Evolutionary conservation across 2,797 vertebrate species (phyloP).

Genomic region (Agapornis canus): DNA sequence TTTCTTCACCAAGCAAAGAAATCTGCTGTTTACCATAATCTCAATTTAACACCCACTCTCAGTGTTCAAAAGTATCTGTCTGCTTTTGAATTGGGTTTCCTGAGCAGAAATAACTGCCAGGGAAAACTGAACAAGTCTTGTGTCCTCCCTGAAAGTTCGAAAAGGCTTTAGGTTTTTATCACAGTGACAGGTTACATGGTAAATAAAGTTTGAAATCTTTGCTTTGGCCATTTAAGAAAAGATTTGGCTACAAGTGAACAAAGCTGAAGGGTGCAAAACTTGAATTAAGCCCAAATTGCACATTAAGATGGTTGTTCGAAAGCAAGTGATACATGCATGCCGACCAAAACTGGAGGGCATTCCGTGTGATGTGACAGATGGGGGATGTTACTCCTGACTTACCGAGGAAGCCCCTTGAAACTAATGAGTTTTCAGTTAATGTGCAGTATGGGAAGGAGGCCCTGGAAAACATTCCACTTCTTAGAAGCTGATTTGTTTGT

Average conservation of each 20-base stretch:
- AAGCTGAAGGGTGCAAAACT: constrained; percentile 26
- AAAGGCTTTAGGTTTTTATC: constrained; percentile 36
- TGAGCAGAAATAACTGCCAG: constrained; percentile 52
- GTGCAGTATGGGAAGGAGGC: background rate
- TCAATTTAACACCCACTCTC: constrained; percentile 69
- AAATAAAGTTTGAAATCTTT: constrained; percentile 54
- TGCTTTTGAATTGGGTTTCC: constrained; percentile 38
- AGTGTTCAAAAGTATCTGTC: constrained; percentile 63
- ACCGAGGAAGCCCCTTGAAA: background rate
- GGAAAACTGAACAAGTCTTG: constrained; percentile 1
- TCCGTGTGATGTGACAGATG: rapidly evolving
- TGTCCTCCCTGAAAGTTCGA: constrained; percentile 32
- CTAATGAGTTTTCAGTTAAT: background rate
- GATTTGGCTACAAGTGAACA: constrained; percentile 7
- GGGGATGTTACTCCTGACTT: background rate
- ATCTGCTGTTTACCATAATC: constrained; percentile 72
- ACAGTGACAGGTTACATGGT: constrained; percentile 37
- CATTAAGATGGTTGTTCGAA: background rate
- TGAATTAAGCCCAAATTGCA: background rate
- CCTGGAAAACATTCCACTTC: background rate
- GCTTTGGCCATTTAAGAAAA: constrained; percentile 21
- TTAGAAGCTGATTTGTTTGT: background rate
- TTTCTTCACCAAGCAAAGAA: constrained; percentile 65
- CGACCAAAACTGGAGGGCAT: background rate
- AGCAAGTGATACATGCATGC: background rate